Evolutionary conservation across 2,113 vertebrate genomes (phyloP).

Genomic region (Odontophorus gujanensis): DNA sequence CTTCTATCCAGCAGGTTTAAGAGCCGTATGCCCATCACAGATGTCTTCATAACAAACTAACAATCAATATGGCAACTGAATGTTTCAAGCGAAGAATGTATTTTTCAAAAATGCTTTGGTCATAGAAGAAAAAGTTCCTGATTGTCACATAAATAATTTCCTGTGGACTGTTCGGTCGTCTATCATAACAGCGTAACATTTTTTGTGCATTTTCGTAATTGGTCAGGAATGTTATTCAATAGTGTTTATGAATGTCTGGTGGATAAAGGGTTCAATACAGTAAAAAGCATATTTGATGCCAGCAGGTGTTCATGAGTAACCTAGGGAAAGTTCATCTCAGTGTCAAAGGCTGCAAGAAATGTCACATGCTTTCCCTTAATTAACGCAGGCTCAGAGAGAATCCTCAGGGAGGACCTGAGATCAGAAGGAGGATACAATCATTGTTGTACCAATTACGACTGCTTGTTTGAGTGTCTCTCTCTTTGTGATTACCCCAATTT

Average conservation of each 20-base stretch:
- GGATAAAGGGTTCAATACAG: not conserved
- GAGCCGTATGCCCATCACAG: not conserved
- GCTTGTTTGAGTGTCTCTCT: slow-evolving; percentile 13
- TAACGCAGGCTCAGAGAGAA: slow-evolving; percentile 14
- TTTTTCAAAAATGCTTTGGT: not conserved
- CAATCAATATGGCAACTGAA: not conserved
- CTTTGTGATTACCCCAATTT: slow-evolving; percentile 53
- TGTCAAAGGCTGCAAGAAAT: slow-evolving; percentile 59
- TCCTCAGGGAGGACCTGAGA: slow-evolving; percentile 26
- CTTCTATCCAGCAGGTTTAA: not conserved
- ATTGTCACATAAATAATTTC: slow-evolving; percentile 23
- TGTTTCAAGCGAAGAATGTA: not conserved
- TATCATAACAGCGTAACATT: not conserved
- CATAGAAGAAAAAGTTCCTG: not conserved
- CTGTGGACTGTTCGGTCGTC: not conserved
- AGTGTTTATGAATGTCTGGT: not conserved
- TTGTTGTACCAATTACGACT: slow-evolving; percentile 36
- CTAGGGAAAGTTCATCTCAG: slow-evolving; percentile 21
- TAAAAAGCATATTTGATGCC: slow-evolving; percentile 26
- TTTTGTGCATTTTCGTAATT: slow-evolving; percentile 3
- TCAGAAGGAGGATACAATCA: slow-evolving; percentile 41
- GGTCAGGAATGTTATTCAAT: not conserved
- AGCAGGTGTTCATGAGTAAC: not conserved
- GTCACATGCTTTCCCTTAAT: slow-evolving; percentile 54
- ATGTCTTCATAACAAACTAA: not conserved